Percentiles rank a stretch among this genome's conserved stretches.
These are phyloP conservation scores for Leucania comma DNA, from an alignment of 2,888 invertebrate genomes.

Conservation along the genomic window DNA sequence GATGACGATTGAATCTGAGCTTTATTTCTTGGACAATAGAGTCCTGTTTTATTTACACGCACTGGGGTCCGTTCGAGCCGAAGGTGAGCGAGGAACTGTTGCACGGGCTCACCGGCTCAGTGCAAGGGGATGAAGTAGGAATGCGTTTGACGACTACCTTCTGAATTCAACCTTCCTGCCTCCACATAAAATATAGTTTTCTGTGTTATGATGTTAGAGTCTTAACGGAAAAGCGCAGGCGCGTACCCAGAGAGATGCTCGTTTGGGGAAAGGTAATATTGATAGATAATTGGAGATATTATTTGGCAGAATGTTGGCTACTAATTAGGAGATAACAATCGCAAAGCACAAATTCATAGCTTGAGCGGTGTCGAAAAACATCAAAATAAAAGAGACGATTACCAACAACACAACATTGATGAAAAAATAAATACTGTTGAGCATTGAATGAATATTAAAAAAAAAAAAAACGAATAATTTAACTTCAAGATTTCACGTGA, in stretches of 20 bases:
- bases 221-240: slow-evolving; percentile 34
- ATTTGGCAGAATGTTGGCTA: background rate
- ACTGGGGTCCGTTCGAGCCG: background rate
- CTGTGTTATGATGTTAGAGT: slow-evolving; percentile 21
- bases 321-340: background rate
- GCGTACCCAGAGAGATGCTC: background rate
- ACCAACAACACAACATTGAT: too few relatives aligned
- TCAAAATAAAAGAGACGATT: background rate
- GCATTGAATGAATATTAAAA: too few relatives aligned
- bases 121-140: slow-evolving; percentile 22
- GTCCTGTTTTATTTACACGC: background rate
- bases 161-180: slow-evolving; percentile 20
- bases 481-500: too few relatives aligned
- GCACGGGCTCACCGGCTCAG: slow-evolving; percentile 15
- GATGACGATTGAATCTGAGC: background rate
- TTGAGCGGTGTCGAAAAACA: background rate
- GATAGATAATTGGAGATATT: background rate
- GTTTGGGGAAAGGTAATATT: background rate
- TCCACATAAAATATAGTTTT: slow-evolving; percentile 1
- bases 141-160: slow-evolving; percentile 10
- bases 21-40: background rate
- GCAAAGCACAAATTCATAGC: background rate
- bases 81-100: slow-evolving; percentile 33
- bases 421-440: too few relatives aligned
- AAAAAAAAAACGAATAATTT: too few relatives aligned